Evolutionary conservation across 2,888 invertebrate species (phyloP).

Genomic region (Eristalis intricaria): DNA sequence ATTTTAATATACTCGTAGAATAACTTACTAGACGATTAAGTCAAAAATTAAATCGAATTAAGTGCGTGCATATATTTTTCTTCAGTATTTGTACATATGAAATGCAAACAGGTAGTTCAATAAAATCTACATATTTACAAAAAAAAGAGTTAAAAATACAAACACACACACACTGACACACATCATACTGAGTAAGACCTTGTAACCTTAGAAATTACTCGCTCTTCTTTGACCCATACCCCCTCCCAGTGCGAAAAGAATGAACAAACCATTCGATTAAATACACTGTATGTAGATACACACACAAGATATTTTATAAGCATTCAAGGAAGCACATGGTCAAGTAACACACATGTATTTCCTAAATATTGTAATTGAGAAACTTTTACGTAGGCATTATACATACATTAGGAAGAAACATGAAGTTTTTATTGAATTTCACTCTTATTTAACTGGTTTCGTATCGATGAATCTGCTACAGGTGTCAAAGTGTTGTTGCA

Average conservation of each 20-base stretch:
- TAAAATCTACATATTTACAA: constrained; percentile 26
- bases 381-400: neutral
- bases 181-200: constrained; percentile 1
- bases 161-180: neutral
- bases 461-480: constrained; percentile 57
- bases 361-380: neutral
- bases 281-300: constrained; percentile 33
- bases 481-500: constrained; percentile 25
- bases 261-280: neutral
- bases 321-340: neutral
- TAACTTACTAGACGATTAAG: constrained; percentile 25
- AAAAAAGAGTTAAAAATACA: constrained; percentile 11
- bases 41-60: constrained; percentile 47
- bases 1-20: constrained; percentile 29
- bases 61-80: constrained; percentile 66
- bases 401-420: constrained; percentile 32
- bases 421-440: constrained; percentile 62
- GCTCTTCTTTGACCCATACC: neutral
- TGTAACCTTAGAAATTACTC: too few relatives aligned
- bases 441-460: constrained; percentile 65
- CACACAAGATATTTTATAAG: constrained; percentile 7
- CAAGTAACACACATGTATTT: neutral
- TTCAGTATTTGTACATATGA: constrained; percentile 68
- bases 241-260: neutral
- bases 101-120: constrained; percentile 9